These are phyloP conservation scores for Battus philenor DNA, from an alignment of 1,140 invertebrate genomes.

Conservation along the genomic window DNA sequence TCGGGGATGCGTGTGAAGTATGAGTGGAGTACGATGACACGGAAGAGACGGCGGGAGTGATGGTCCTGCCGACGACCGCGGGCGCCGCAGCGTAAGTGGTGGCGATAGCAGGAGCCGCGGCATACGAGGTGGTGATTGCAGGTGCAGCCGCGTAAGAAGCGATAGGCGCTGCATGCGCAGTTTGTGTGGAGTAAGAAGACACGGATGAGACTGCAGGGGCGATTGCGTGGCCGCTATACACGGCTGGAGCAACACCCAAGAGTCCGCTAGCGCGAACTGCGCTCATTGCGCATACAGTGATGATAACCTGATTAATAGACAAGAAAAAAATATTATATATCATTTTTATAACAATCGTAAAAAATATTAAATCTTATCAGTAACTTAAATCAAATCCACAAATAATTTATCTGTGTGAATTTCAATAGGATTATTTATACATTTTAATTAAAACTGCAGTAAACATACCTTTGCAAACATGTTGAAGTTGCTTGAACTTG, in stretches of 20 bases:
- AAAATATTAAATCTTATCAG: not conserved
- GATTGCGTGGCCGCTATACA: constrained; percentile 21
- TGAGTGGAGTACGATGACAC: constrained; percentile 28
- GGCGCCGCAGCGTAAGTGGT: constrained; percentile 19
- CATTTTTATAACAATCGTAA: not conserved
- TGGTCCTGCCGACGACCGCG: constrained; percentile 12
- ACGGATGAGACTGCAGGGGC: constrained; percentile 26
- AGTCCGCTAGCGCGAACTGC: constrained; percentile 26
- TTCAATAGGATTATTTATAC: too few species aligned
- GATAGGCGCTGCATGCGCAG: constrained; percentile 30
- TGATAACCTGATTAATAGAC: constrained; percentile 14
- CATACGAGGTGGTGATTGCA: constrained; percentile 11
- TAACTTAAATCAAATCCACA: not conserved
- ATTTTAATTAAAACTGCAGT: too few species aligned
- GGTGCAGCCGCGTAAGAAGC: constrained; percentile 22
- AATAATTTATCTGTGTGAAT: constrained; percentile 4
- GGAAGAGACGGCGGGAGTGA: not conserved
- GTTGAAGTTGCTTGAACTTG: constrained; percentile 53
- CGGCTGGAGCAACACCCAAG: constrained; percentile 21
- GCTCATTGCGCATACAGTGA: constrained; percentile 16
- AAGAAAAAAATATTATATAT: not conserved
- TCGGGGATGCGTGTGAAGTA: not conserved
- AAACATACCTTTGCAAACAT: constrained; percentile 70
- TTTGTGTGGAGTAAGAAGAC: constrained; percentile 41
- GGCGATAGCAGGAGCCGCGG: not conserved